These are phyloP conservation scores for Miniopterus natalensis DNA, from an alignment of 2,113 vertebrate genomes.

Conservation along the genomic window DNA sequence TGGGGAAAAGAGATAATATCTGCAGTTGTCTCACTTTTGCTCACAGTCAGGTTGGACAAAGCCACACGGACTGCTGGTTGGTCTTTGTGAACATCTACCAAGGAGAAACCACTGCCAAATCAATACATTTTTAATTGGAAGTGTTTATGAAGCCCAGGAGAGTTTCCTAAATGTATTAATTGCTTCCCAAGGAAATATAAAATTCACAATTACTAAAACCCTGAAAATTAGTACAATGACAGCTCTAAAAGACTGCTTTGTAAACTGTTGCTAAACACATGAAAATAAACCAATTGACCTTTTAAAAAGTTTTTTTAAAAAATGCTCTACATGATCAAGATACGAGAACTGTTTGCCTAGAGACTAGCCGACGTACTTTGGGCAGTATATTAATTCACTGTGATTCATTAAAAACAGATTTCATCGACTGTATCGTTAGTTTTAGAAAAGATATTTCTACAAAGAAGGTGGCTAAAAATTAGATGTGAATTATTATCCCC, in stretches of 20 bases:
- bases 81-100: slow-evolving; percentile 51
- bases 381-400: neutral
- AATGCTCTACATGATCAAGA: slow-evolving; percentile 56
- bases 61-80: slow-evolving; percentile 44
- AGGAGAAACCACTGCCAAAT: slow-evolving; percentile 72
- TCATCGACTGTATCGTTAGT: slow-evolving; percentile 53
- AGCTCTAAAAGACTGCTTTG: slow-evolving; percentile 77
- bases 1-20: slow-evolving; percentile 28
- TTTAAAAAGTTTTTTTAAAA: slow-evolving; percentile 55
- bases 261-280: slow-evolving; percentile 78
- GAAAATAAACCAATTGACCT: slow-evolving; percentile 81
- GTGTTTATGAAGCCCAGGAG: slow-evolving; percentile 77
- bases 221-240: slow-evolving; percentile 78
- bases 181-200: slow-evolving; percentile 84
- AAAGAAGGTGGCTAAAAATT: slow-evolving; percentile 65
- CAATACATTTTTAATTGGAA: slow-evolving; percentile 78
- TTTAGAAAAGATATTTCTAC: slow-evolving; percentile 72
- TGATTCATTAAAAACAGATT: slow-evolving; percentile 41
- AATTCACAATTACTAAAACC: slow-evolving; percentile 80
- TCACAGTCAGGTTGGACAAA: slow-evolving; percentile 72
- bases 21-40: slow-evolving; percentile 60
- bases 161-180: slow-evolving; percentile 82
- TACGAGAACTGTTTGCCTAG: slow-evolving; percentile 64
- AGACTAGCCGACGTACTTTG: slow-evolving; percentile 55
- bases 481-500: slow-evolving; percentile 37